Evolutionary conservation across 2,888 invertebrate genomes (phyloP).

Genomic region (Mythimna lalbum): DNA sequence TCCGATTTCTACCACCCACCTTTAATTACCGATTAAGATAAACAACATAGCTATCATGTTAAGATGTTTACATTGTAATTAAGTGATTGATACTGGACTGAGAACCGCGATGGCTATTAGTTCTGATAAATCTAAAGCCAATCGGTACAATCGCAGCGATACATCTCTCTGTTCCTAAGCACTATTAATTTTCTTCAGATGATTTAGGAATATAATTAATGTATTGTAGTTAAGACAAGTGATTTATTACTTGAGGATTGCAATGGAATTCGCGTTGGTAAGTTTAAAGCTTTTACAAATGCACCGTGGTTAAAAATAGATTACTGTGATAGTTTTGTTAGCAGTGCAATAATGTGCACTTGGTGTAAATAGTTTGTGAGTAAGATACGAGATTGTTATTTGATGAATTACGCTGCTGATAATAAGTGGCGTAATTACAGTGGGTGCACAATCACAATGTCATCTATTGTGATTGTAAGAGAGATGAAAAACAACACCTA

Average conservation of each 20-base stretch:
- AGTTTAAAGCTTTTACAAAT: constrained; percentile 17
- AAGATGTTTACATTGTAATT: constrained; percentile 63
- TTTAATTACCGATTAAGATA: constrained; percentile 66
- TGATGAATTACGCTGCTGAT: background rate
- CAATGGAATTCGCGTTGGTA: constrained; percentile 26
- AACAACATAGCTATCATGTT: constrained; percentile 54
- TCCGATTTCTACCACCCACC: background rate
- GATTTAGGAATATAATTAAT: constrained; percentile 56
- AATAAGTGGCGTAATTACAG: background rate
- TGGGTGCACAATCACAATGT: too few relatives aligned
- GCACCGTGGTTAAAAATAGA: constrained; percentile 17
- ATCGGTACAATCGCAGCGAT: constrained; percentile 31
- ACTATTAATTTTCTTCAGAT: constrained; percentile 50
- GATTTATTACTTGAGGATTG: constrained; percentile 34
- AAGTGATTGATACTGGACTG: constrained; percentile 59
- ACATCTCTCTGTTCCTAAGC: constrained; percentile 32
- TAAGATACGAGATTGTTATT: background rate
- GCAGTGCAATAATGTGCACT: background rate
- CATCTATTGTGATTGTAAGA: background rate
- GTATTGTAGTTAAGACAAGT: constrained; percentile 42
- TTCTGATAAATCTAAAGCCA: constrained; percentile 31
- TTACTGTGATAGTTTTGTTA: constrained; percentile 2
- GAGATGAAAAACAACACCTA: background rate
- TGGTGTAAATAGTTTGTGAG: background rate
- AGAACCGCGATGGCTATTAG: constrained; percentile 17